phyloP scores from a whole-genome alignment of 2,888 invertebrate species.

The Thera britannica region DNA sequence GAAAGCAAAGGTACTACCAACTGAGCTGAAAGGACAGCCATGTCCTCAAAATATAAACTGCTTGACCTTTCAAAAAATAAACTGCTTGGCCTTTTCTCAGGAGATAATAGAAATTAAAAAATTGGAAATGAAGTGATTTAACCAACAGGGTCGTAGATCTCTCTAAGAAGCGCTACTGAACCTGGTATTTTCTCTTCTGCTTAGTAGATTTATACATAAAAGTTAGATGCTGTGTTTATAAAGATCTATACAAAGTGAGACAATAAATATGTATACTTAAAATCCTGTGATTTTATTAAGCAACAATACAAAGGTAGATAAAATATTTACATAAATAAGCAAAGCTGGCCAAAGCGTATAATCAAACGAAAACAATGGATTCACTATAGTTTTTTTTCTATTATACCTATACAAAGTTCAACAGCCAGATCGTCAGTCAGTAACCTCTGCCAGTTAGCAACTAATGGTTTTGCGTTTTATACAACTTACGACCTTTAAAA shows the following conservation, averaged over 20 bases:
- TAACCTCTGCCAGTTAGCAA: constrained; percentile 33
- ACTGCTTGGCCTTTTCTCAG: too few relatives aligned
- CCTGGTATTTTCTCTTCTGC: too few relatives aligned
- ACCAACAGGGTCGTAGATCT: too few relatives aligned
- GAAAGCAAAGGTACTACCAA: too few relatives aligned
- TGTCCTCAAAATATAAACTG: too few relatives aligned
- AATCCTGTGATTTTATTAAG: constrained; percentile 1
- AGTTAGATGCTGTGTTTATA: too few relatives aligned
- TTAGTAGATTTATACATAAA: too few relatives aligned
- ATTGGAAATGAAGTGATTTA: too few relatives aligned
- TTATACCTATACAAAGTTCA: constrained; percentile 37
- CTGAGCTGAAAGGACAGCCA: too few relatives aligned
- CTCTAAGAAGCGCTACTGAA: too few relatives aligned
- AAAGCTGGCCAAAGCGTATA: constrained; percentile 41
- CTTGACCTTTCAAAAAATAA: too few relatives aligned
- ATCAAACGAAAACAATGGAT: constrained; percentile 46
- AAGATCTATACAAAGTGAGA: not conserved
- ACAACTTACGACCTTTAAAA: not conserved
- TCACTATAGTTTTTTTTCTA: constrained; percentile 39
- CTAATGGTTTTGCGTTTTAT: constrained; percentile 6
- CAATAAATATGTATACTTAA: not conserved
- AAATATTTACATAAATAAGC: constrained; percentile 39
- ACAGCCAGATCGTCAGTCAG: constrained; percentile 40
- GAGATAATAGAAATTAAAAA: too few relatives aligned
- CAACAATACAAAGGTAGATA: constrained; percentile 44